Base-by-base conservation (phyloP, 1,140 invertebrate species). In the Zaprionus nigranus region DNA sequence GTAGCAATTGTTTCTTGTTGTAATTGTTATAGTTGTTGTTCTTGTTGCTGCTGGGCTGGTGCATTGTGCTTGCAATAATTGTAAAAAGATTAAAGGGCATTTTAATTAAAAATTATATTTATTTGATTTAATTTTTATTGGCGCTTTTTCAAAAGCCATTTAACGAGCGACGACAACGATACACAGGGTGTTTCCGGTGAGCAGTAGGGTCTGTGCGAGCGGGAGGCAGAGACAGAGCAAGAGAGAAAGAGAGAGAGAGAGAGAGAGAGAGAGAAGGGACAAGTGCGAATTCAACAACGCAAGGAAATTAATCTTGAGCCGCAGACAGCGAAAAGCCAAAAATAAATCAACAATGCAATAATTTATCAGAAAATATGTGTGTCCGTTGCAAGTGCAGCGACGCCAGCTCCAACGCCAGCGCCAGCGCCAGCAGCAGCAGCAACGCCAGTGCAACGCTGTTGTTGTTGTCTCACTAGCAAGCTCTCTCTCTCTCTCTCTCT, bases 261-360 rank as follows among this genome's bases (percentile, higher is more conserved):
- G 51, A 20, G 38, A 40, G 70, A 11, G 9, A 4, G 6, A 15
- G 51, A 2, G 62, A 5, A 38, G 49, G 38, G 43, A 12, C 64
- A 88, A 88, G 84, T 88, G 84, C 81, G 85, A 90, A 90, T 88
- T 84, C 85, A 88, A 88, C 81, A 88, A 84, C 85, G 81, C 85
- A 88, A 88, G 85, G 85, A 90, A 90, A 90, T 90, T 90, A 90
- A 90, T 90, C 85, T 90, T 90, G 90, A 90, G 85, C 85, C 85
- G 85, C 85, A 90, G 85, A 90, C 85, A 90, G 85, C 85, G 85
- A 90, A 90, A 90, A 90, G 85, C 85, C 85, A 90, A 90, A 90
- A 90, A 90, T 90, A 90, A 90, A 90, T 90, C 85, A 90, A 90
- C 85, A 90, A 90, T 90, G 85, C 85, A 90, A 90, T 90, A 90